These are phyloP conservation scores for Crambe crambe DNA, from an alignment of 37 sponge, comb jelly and placozoan species.

Conservation along the genomic window DNA sequence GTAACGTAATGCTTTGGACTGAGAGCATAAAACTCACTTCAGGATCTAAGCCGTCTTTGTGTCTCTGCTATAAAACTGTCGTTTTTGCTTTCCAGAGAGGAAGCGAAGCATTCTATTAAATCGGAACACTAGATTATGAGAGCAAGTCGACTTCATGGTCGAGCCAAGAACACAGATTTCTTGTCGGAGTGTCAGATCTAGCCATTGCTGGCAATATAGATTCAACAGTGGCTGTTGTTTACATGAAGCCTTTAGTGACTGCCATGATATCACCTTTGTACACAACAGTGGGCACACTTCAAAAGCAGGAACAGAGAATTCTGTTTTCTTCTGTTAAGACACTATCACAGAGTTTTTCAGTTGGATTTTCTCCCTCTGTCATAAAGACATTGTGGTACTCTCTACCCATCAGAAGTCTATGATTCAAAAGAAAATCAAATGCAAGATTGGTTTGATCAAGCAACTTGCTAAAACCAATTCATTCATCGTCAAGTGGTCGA, in stretches of 20 bases:
- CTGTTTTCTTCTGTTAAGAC: background rate
- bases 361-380: background rate
- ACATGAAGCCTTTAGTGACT: background rate
- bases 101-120: background rate
- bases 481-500: background rate
- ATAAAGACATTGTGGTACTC: background rate
- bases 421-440: background rate
- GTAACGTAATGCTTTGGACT: background rate
- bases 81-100: background rate
- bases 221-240: background rate
- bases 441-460: background rate
- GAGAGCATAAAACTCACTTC: background rate
- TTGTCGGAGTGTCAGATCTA: background rate
- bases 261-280: background rate
- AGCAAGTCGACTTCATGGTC: background rate
- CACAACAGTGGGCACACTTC: background rate
- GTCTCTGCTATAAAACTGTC: background rate
- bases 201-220: background rate
- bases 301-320: background rate
- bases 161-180: background rate
- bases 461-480: background rate
- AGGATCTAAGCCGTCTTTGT: background rate
- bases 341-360: conserved; percentile 3
- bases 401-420: background rate
- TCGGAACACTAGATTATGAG: background rate